These are phyloP conservation scores for Catostomus latipinnis DNA, from an alignment of 2,797 vertebrate species.

Conservation along the genomic window DNA sequence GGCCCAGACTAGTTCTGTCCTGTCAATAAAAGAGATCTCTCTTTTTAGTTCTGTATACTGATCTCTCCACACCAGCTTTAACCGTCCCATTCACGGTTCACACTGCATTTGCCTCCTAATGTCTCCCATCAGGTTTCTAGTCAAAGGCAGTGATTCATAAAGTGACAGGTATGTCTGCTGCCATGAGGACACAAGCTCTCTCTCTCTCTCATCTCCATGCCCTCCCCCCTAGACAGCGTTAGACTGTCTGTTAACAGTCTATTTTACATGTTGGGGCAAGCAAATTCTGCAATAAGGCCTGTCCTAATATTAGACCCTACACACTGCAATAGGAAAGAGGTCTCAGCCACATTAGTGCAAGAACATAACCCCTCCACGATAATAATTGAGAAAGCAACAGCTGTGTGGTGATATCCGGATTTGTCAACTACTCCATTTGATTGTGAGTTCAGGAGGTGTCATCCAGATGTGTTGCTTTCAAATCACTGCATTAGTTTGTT, in stretches of 20 bases:
- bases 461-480: constrained; percentile 41
- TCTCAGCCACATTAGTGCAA: neutral
- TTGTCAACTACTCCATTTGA: constrained; percentile 17
- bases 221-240: constrained; percentile 45
- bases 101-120: constrained; percentile 79
- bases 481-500: constrained; percentile 40
- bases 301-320: constrained; percentile 11
- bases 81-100: constrained; percentile 81
- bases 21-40: constrained; percentile 79
- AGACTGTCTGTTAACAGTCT: constrained; percentile 24
- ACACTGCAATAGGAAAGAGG: neutral
- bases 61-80: constrained; percentile 74
- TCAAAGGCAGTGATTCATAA: constrained; percentile 77
- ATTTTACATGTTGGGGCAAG: constrained; percentile 43
- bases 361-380: neutral
- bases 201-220: constrained; percentile 26
- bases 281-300: constrained; percentile 22
- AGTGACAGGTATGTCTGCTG: constrained; percentile 76
- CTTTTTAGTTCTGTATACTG: constrained; percentile 77
- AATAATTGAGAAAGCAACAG: neutral
- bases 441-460: constrained; percentile 19
- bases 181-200: constrained; percentile 71
- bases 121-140: constrained; percentile 77
- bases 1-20: constrained; percentile 63
- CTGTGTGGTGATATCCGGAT: neutral